Percentiles rank a stretch among this genome's conserved stretches.
phyloP scores from a whole-genome alignment of 2,888 invertebrate genomes.

The Sarcophaga caerulescens region DNA sequence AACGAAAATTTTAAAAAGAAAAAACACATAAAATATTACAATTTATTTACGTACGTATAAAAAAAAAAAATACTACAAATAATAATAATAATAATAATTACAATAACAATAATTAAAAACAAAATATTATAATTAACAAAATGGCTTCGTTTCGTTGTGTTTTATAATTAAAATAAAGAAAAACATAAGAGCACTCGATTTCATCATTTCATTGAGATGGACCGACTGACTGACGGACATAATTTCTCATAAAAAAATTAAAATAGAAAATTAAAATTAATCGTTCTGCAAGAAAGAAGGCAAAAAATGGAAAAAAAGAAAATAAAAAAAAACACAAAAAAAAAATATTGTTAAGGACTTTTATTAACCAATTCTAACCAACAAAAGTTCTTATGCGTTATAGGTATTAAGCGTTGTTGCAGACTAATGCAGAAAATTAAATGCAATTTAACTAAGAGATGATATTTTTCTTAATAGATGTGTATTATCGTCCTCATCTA shows the following conservation, averaged over 20 bases:
- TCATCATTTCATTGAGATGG: slow-evolving; percentile 14
- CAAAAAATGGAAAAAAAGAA: slow-evolving; percentile 57
- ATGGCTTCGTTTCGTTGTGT: slow-evolving; percentile 47
- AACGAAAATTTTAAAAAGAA: slow-evolving; percentile 31
- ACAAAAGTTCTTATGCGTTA: slow-evolving; percentile 10
- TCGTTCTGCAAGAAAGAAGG: slow-evolving; percentile 71
- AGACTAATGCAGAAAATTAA: background rate
- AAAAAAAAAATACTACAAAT: slow-evolving; percentile 24
- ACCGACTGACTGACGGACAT: slow-evolving; percentile 52
- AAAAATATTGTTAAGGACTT: slow-evolving; percentile 42
- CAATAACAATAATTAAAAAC: slow-evolving; percentile 33
- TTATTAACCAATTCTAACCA: slow-evolving; percentile 35
- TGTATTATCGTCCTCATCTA: too few relatives aligned
- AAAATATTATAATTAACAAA: slow-evolving; percentile 45
- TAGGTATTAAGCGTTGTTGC: slow-evolving; percentile 37
- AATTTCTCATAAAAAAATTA: slow-evolving; percentile 40
- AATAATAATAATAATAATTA: slow-evolving; percentile 43
- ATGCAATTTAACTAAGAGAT: background rate
- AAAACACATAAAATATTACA: slow-evolving; percentile 6
- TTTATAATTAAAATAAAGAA: slow-evolving; percentile 45
- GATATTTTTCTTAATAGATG: background rate
- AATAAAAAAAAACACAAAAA: slow-evolving; percentile 37
- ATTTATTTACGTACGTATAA: slow-evolving; percentile 42
- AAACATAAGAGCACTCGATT: slow-evolving; percentile 44
- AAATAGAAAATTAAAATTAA: slow-evolving; percentile 49